These are phyloP conservation scores for Chionis minor DNA, from an alignment of 2,113 vertebrate genomes.

Conservation along the genomic window DNA sequence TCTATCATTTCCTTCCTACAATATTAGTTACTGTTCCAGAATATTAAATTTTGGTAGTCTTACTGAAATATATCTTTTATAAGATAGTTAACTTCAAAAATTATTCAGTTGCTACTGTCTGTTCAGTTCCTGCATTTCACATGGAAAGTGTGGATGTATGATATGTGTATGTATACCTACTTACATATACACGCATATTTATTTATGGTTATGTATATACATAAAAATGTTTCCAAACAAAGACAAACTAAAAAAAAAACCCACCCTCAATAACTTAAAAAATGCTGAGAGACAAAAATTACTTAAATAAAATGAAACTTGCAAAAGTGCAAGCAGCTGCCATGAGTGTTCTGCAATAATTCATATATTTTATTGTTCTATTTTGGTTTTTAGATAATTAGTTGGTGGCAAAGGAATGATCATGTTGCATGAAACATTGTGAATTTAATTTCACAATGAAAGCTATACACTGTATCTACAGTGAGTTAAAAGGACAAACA, in stretches of 20 bases:
- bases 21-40: not conserved
- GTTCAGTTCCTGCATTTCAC: not conserved
- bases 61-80: not conserved
- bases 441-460: conserved; percentile 58
- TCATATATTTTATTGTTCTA: conserved; percentile 57
- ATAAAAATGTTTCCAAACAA: not conserved
- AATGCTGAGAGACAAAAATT: conserved; percentile 28
- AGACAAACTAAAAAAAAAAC: not conserved
- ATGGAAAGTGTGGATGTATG: not conserved
- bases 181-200: not conserved
- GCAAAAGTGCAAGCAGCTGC: conserved; percentile 16
- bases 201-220: not conserved
- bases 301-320: conserved; percentile 50
- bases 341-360: conserved; percentile 36
- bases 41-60: not conserved
- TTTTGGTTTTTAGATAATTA: conserved; percentile 61
- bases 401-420: conserved; percentile 45
- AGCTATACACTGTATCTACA: not conserved
- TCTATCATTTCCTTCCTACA: not conserved
- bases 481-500: conserved; percentile 13
- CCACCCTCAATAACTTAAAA: not conserved
- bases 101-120: not conserved
- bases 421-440: conserved; percentile 8
- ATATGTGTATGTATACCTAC: not conserved
- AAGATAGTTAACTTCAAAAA: not conserved